Conservation (phyloP, 2,797 vertebrate genomes). For the Champsocephalus gunnari region DNA sequence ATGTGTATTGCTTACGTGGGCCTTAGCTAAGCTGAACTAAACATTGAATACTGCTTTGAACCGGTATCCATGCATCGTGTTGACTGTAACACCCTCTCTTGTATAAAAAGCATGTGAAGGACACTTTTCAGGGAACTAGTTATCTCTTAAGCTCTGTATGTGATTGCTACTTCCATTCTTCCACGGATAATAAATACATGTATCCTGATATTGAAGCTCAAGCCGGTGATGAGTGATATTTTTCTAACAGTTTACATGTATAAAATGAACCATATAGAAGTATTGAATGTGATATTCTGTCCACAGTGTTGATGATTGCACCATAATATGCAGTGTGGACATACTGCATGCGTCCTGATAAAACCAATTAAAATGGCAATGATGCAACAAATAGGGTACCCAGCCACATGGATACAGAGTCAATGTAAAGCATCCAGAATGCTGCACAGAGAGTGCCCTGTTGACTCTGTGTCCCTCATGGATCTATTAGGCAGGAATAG, state of each 20-base stretch:
- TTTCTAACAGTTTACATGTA: background rate
- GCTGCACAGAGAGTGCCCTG: conserved; percentile 7
- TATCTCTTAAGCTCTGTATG: too few relatives aligned
- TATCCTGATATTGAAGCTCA: too few relatives aligned
- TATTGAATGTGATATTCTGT: conserved; percentile 8
- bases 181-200: too few relatives aligned
- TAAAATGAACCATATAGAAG: background rate
- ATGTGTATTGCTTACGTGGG: too few relatives aligned
- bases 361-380: conserved; percentile 2
- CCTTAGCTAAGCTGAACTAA: too few relatives aligned
- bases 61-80: too few relatives aligned
- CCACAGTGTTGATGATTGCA: background rate
- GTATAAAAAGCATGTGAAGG: too few relatives aligned
- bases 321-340: background rate
- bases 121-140: too few relatives aligned
- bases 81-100: too few relatives aligned
- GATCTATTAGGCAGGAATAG: conserved; percentile 42
- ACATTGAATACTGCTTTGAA: too few relatives aligned
- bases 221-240: too few relatives aligned
- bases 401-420: conserved; percentile 1
- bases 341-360: background rate
- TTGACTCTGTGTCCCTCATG: conserved; percentile 34
- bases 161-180: too few relatives aligned
- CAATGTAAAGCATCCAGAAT: conserved; percentile 12
- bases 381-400: background rate